Base-by-base conservation (phyloP, 2,888 invertebrate genomes). In the Hipparchia sbordonii region DNA sequence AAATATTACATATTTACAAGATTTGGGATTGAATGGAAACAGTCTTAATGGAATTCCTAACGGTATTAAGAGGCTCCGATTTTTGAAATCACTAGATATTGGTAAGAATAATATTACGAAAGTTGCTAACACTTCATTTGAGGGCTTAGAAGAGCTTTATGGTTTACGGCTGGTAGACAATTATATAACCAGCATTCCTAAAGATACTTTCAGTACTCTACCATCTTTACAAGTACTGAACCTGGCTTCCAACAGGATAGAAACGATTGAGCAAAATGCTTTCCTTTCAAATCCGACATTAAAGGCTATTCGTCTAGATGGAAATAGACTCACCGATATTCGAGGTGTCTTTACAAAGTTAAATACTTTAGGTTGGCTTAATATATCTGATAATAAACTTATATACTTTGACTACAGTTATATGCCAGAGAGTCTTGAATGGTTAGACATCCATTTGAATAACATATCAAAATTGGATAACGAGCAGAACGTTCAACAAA, bases 371-470 rank as follows among this genome's bases (percentile, higher is more conserved):
- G 95, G 96, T 70, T 97, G 97, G 96, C 92, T 97, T 48, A 97
- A 97, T 88, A 96, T 97, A 81, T 97, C 97, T 23, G 96, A 96
- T 87, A 97, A 97, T 88, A 95, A 95, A 83, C 94, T 97, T 79
- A 94, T 95, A 80, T 96, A 96, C 94, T 97, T 97, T 87, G 97
- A 97, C 88, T 97, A 96, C 85, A 96, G 96, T 79, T 95, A 97
- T 81, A 95, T 97, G 85, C 97, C 97, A 45, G 87, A 93, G 63
- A 96, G 95, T 81, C 94, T 97, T 78, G 96, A 96, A 89, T 97
- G 96, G 96, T 91, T 97, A 74, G 97, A 97, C 91, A 95, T 97
- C 89, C 97, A 97, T 87, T 95, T 95, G 82, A 97, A 97, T 87
- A 95, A 96, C 89, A 96, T 97, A 78, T 95, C 95, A 77, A 96